Evolutionary conservation across 1,140 invertebrate species (phyloP).

Genomic region (Pseudoatta argentina): DNA sequence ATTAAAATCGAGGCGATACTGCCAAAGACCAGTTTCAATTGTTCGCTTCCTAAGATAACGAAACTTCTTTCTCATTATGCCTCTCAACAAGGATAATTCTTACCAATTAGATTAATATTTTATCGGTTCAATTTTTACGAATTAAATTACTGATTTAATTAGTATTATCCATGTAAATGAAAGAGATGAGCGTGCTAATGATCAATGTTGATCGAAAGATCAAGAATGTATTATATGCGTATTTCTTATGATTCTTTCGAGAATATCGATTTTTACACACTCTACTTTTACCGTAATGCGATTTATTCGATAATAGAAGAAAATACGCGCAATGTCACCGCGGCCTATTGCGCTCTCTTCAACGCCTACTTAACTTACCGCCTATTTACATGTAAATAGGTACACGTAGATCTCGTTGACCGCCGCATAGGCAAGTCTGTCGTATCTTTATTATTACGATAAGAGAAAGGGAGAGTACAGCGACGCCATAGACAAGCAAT

Average conservation of each 20-base stretch:
- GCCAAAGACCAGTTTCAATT: neutral
- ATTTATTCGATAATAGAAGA: conserved; percentile 24
- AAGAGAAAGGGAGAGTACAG: neutral
- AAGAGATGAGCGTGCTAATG: neutral
- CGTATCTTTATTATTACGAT: conserved; percentile 28
- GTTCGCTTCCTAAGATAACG: neutral
- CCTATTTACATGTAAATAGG: conserved; percentile 40
- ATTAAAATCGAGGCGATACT: conserved; percentile 13
- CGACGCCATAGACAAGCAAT: conserved; percentile 51
- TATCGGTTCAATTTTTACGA: conserved; percentile 22
- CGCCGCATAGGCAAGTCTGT: conserved; percentile 17
- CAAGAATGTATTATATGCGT: neutral
- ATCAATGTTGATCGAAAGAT: conserved; percentile 3
- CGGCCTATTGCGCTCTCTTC: conserved; percentile 38
- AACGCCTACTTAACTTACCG: conserved; percentile 31
- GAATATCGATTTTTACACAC: conserved; percentile 5
- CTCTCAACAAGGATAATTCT: neutral
- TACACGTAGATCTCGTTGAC: conserved; percentile 39
- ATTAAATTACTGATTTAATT: conserved; percentile 17
- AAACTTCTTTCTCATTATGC: neutral
- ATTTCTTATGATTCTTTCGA: conserved; percentile 2
- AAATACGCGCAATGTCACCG: conserved; percentile 2
- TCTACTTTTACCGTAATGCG: conserved; percentile 15
- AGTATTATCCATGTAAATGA: neutral
- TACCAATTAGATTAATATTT: conserved; percentile 10